Percentiles rank a stretch among this genome's conserved stretches.
phyloP scores from a whole-genome alignment of 2,113 vertebrate genomes.

The Dipodomys stephensi region DNA sequence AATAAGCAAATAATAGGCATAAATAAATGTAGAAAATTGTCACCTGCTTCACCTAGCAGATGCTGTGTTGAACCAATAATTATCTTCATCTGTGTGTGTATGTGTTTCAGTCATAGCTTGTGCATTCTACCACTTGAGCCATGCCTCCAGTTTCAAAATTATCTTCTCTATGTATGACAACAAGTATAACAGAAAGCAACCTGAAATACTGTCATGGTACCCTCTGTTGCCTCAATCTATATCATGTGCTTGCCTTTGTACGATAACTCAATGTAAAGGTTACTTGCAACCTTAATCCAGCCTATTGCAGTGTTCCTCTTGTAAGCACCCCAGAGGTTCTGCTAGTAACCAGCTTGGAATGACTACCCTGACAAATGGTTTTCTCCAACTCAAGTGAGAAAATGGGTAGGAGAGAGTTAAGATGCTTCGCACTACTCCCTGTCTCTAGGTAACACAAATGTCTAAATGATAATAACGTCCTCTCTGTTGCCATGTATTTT shows the following conservation, averaged over 20 bases:
- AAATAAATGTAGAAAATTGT: conserved; percentile 16
- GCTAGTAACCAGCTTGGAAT: background rate
- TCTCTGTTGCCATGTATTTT: background rate
- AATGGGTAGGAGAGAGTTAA: background rate
- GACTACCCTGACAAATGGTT: conserved; percentile 32
- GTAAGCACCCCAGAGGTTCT: background rate
- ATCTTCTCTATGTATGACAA: background rate
- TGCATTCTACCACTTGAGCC: no score
- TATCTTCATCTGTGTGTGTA: no score
- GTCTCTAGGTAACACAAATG: background rate
- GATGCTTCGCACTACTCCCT: background rate
- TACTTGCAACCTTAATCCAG: background rate
- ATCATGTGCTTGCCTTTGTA: background rate
- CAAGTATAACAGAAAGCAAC: background rate
- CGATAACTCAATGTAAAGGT: background rate
- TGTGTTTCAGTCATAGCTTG: no score
- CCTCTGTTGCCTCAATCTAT: background rate
- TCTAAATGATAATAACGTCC: conserved; percentile 20
- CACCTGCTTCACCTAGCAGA: background rate
- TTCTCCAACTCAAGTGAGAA: background rate
- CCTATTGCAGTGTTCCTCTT: background rate
- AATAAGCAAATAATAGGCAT: conserved; percentile 18
- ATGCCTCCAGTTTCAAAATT: background rate
- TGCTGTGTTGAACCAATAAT: background rate
- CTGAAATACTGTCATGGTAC: background rate